Base-by-base conservation (phyloP, 64 coral and sea anemone genomes). In the Montipora efflorescens region DNA sequence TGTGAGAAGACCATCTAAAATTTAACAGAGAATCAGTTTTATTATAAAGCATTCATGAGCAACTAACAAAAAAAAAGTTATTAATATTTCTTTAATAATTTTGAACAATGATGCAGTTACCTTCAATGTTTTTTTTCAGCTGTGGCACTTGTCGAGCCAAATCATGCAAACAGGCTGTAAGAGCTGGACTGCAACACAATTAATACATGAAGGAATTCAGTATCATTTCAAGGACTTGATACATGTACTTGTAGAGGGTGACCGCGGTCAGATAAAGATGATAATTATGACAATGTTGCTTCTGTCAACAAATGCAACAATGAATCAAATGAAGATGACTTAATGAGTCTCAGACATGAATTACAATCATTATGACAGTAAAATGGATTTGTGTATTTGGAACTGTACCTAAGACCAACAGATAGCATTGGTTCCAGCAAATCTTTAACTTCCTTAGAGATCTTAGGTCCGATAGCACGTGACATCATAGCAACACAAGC, bases 401-500 rank as follows among this genome's bases (percentile, higher is more conserved):
- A 50, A 22, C 13, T 23, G 0, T 77, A 97, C 96, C 96, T 99
- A 59, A 99, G 69, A 47, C 98, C 92, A 79, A 96, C 98, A 68
- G 98, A 99, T 7, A 99, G 44, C 98, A 99, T 99, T 18, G 98
- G 92, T 76, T 94, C 92, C 21, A 99, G 67, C 50, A 99, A 78
- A 7, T 99, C 98, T 48, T 99, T 99, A 4, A 99, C 81, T 45
- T 96, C 95, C 77, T 99, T 99, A 36, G 95, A 99, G 67, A 99
- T 99, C 64, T 96, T 96, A 28, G 95, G 95, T 46, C 98, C 98
- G 83, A 96, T 94, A 2, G 98, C 98, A 74, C 95, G 62, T 11
- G 98, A 95, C 95, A 99, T 93, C 82, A 94, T 94, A 44, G 95
- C 95, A 76, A 99, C 95, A 95, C 98, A 99, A 21, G 98, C 98